Base-by-base conservation (phyloP, 2,113 vertebrate genomes). In the Phylloscopus whistleri region DNA sequence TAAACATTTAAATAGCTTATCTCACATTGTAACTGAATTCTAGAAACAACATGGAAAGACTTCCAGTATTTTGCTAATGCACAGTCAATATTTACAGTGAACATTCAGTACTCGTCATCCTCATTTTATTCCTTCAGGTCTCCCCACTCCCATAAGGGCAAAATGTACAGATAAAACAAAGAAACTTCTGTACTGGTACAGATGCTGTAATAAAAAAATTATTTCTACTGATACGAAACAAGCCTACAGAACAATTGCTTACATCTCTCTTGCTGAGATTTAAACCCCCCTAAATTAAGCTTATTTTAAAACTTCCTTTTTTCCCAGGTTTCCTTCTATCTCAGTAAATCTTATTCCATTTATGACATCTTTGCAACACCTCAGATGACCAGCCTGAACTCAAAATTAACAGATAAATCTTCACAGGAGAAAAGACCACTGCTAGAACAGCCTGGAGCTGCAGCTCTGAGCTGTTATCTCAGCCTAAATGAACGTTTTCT, bases 61-160 rank as follows among this genome's bases (percentile, higher is more conserved):
- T 64, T 66, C 27, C 12, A 62, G 20, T 33, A 39, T 52, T 92
- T 51, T 89, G 28, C 59, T 62, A 90, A 70, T 16, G 43, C 26
- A 46, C 43, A 39, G 26, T 69, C 72, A 73, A 13, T 33, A 66
- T 73, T 56, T 39, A 48, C 20, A 43, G 7, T n/a, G 51, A 90
- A 53, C 20, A 59, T 80, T 67, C 26, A 83, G 55, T 64, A n/a
- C 11, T 24, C 7, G 2, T 28, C 33, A 41, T 46, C 56, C 43
- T 81, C 6, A 16, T 44, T 87, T 83, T 55, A 74, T 66, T 92
- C 52, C 90, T 90, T 35, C 43, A 90, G 59, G 22, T 66, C 13
- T 26, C 30, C 46, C 6, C 26, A 60, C 0, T 4, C 31, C 23
- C 3, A 1, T 6, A 26, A 8, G 13, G 13, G 20, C 28, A 75